These are phyloP conservation scores for Amblyornis subalaris DNA, from an alignment of 2,113 vertebrate genomes.

Conservation along the genomic window DNA sequence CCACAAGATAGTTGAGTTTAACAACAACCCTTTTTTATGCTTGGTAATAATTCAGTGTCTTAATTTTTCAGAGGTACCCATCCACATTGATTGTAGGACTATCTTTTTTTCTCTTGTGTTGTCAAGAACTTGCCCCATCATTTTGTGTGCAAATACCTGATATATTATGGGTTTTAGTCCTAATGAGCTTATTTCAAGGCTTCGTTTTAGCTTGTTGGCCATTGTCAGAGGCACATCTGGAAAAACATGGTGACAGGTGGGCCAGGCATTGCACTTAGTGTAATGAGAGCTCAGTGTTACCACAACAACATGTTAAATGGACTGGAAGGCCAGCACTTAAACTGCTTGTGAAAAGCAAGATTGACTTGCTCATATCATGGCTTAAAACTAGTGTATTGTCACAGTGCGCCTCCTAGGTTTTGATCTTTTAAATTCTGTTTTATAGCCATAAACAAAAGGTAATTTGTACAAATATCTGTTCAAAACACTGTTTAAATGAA, in stretches of 20 bases:
- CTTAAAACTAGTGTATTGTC: background rate
- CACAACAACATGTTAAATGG: slow-evolving; percentile 3
- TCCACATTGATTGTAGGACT: background rate
- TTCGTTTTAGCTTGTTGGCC: background rate
- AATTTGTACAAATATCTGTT: background rate
- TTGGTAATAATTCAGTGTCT: background rate
- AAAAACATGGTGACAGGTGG: background rate
- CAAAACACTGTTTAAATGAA: background rate
- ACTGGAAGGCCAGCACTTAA: background rate
- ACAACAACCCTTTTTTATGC: background rate
- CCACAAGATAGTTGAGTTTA: background rate
- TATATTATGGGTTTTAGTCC: background rate
- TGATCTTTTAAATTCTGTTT: background rate
- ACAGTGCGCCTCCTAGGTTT: background rate
- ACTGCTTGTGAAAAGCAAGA: background rate
- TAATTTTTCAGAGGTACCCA: background rate
- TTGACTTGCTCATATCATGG: background rate
- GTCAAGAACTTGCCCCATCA: background rate
- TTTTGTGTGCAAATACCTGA: background rate
- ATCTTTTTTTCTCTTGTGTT: background rate
- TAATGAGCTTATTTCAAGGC: background rate
- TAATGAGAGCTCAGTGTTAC: background rate
- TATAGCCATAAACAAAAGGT: background rate
- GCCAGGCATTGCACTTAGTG: background rate
- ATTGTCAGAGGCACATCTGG: background rate